phyloP scores from a whole-genome alignment of 2,888 invertebrate species.

The Oscheius myriophilus region DNA sequence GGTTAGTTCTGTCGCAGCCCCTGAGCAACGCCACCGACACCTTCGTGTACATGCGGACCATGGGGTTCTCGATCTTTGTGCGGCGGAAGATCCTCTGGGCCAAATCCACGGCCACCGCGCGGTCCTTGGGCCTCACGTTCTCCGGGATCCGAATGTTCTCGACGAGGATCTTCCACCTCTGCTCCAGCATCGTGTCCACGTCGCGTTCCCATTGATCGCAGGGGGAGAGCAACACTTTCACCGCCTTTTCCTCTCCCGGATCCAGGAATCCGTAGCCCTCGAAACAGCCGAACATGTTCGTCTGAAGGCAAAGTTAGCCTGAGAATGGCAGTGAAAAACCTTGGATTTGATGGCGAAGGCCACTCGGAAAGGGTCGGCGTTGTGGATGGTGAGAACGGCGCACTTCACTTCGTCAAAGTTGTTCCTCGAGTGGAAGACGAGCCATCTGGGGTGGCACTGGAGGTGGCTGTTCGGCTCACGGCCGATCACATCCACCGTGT shows the following conservation, averaged over 20 bases:
- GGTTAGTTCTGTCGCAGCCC: background rate
- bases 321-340: background rate
- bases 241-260: constrained; percentile 13
- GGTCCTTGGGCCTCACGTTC: constrained; percentile 29
- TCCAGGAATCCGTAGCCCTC: constrained; percentile 11
- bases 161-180: constrained; percentile 35
- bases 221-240: constrained; percentile 31
- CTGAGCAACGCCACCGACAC: constrained; percentile 10
- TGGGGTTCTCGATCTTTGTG: constrained; percentile 33
- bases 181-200: constrained; percentile 28
- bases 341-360: constrained; percentile 34
- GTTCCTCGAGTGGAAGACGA: constrained; percentile 35
- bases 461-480: background rate
- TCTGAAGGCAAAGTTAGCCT: background rate
- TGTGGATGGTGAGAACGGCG: constrained; percentile 35
- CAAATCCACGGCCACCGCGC: constrained; percentile 24
- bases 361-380: constrained; percentile 36
- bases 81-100: constrained; percentile 33
- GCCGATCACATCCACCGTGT: background rate
- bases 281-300: too few species aligned
- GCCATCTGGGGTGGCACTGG: constrained; percentile 24
- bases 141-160: constrained; percentile 38
- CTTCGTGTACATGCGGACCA: constrained; percentile 41
- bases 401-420: constrained; percentile 32
- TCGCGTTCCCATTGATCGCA: constrained; percentile 40